These are phyloP conservation scores for Fukomys damarensis DNA, from an alignment of 2,113 vertebrate genomes.

Conservation along the genomic window DNA sequence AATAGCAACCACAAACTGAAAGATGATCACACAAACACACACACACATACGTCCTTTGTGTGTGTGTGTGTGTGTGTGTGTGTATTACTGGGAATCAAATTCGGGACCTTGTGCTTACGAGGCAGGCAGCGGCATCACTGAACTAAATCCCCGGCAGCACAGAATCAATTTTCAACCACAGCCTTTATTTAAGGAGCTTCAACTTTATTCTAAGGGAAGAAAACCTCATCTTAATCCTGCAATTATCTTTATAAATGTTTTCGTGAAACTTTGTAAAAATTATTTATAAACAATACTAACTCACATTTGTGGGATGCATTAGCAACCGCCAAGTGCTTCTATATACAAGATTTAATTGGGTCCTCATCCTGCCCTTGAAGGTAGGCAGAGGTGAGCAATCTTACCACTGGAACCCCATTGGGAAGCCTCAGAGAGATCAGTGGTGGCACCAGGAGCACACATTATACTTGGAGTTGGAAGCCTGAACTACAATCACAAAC, in stretches of 20 bases:
- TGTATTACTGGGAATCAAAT: no score
- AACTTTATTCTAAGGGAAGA: background rate
- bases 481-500: background rate
- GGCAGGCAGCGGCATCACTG: no score
- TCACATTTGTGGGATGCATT: background rate
- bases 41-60: no score
- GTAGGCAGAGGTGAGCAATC: background rate
- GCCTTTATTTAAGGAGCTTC: background rate
- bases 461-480: background rate
- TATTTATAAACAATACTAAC: background rate
- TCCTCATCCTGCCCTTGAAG: background rate
- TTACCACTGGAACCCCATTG: background rate
- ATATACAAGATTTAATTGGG: background rate
- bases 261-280: background rate
- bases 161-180: background rate
- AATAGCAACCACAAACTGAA: background rate
- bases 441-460: background rate
- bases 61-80: no score
- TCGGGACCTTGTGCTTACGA: no score
- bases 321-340: background rate
- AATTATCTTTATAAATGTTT: constrained; percentile 13
- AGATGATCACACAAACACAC: background rate
- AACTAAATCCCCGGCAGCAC: no score
- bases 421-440: background rate
- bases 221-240: constrained; percentile 17